These are phyloP conservation scores for Characodon lateralis DNA, from an alignment of 2,797 vertebrate species.

Conservation along the genomic window DNA sequence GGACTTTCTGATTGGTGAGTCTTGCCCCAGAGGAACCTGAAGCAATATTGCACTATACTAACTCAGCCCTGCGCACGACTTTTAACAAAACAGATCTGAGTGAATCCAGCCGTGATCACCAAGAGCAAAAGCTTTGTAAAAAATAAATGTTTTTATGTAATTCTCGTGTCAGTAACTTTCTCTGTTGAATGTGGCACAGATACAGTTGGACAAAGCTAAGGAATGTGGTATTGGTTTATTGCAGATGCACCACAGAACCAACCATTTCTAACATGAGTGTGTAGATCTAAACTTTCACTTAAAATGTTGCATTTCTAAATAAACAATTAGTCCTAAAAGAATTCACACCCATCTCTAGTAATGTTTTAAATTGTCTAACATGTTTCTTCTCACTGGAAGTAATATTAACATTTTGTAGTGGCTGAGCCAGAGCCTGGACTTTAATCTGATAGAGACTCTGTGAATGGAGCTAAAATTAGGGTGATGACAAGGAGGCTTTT, in stretches of 20 bases:
- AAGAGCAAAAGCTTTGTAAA: background rate
- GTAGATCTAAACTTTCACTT: background rate
- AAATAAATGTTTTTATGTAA: background rate
- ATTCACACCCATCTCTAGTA: background rate
- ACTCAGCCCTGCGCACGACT: background rate
- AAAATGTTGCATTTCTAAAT: background rate
- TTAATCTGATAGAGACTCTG: background rate
- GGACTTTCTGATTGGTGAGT: background rate
- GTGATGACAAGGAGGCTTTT: background rate
- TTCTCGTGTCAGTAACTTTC: background rate
- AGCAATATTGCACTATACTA: background rate
- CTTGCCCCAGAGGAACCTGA: background rate
- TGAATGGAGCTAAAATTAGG: background rate
- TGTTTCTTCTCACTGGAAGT: background rate
- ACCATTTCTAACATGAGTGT: background rate
- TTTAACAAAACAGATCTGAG: background rate
- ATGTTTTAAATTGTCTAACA: background rate
- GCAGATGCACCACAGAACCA: background rate
- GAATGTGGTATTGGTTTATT: background rate
- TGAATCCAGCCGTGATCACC: slow-evolving; percentile 5
- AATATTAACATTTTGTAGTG: background rate
- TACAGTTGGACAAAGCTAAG: background rate
- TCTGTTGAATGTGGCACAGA: background rate
- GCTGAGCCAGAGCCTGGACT: background rate
- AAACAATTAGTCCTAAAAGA: background rate